Evolutionary conservation across 2,888 invertebrate species (phyloP), one percentile per base, ranked within the genome.

Genomic region (Ischnura elegans): DNA sequence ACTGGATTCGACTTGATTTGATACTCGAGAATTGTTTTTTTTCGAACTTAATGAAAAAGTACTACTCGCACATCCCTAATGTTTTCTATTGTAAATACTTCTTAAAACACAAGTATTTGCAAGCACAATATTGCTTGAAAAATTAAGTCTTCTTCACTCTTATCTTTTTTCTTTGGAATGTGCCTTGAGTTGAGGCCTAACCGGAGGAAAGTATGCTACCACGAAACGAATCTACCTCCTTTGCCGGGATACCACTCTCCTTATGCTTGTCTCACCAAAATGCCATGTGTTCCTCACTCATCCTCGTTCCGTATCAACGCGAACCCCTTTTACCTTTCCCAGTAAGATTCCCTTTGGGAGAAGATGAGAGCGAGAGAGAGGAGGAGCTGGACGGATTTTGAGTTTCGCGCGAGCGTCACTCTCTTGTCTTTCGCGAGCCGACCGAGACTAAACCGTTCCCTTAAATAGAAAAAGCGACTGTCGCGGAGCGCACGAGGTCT

Each of bases 361-460:
- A 36, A 36, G 10, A 36, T 25, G 66, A 10, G 25, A 4, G 76
- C n/a, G 76, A 25, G 76, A 66, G n/a, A 29, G 66, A 61, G 21
- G 47, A 16, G 47, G 16, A 55, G 47, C 13, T 21, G 55, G 19
- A 55, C 19, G 5, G 13, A n/a, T n/a, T 76, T 76, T 10, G 61
- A 16, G 61, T 61, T n/a, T n/a, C 61, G 61, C 61, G n/a, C 16
- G 10, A 21, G 76, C 76, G 61, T 61, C 61, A 25, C 36, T 76
- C 76, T 36, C 76, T 76, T 76, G 76, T 76, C 76, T 76, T 76
- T 76, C n/a, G 36, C 76, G 36, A 76, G 76, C 76, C 76, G 76
- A 76, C 76, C 76, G 76, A 76, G 76, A 13, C 76, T 76, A 76
- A 61, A 76, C 76, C 76, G 5, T 36, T 51, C 61, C 66, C 66